A percentile compares a stretch with the other conserved stretches of the same genome.
Evolutionary conservation across 2,888 invertebrate species (phyloP).

Genomic region (Luperina nickerlii): DNA sequence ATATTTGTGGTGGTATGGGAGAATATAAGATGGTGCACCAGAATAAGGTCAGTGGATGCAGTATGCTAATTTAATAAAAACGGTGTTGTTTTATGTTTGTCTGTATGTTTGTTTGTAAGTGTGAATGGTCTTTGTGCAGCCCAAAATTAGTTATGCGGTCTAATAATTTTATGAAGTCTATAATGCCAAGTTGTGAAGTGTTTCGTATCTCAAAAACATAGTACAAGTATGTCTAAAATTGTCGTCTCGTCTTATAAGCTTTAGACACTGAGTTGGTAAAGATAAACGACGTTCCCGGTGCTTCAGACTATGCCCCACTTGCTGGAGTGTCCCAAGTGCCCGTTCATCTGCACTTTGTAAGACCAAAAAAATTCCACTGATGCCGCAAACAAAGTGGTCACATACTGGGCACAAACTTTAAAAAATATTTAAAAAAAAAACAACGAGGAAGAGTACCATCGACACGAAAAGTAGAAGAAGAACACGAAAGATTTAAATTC

Average conservation of each 20-base stretch:
- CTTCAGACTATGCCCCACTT: too few species aligned
- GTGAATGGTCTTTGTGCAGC: constrained; percentile 54
- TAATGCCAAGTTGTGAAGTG: background rate
- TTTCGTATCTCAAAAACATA: background rate
- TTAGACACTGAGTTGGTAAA: background rate
- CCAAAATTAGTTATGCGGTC: constrained; percentile 48
- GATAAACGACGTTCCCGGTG: background rate
- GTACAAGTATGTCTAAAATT: background rate
- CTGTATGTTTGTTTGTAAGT: constrained; percentile 27
- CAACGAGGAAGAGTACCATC: too few species aligned
- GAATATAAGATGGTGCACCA: constrained; percentile 32
- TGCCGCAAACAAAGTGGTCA: too few species aligned
- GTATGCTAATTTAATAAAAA: constrained; percentile 82
- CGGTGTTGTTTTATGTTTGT: constrained; percentile 56
- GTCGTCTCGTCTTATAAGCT: background rate
- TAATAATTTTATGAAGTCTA: constrained; percentile 54
- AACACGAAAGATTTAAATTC: background rate
- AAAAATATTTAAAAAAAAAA: too few species aligned
- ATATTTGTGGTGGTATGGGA: background rate
- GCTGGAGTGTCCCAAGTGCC: too few species aligned
- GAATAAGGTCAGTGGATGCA: constrained; percentile 77
- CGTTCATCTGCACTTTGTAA: too few species aligned
- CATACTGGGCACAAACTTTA: too few species aligned
- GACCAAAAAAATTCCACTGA: too few species aligned
- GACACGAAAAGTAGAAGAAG: too few species aligned